Evolutionary conservation across 2,888 invertebrate species (phyloP), one percentile per base, ranked within the genome.

Genomic region (Agonopterix arenella): DNA sequence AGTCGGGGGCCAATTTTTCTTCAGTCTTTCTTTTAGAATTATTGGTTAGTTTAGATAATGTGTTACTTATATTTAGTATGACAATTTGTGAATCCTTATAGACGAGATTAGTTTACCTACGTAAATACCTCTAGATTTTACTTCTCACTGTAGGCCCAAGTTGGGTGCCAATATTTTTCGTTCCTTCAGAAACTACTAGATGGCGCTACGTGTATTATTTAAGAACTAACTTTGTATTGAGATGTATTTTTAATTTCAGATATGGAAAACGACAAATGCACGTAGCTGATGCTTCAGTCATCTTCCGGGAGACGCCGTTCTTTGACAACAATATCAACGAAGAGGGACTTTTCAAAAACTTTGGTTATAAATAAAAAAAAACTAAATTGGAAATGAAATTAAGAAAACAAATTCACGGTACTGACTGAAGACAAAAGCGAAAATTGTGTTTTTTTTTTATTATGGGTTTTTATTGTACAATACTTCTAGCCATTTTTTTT

Each of bases 231-330:
- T 7, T 28, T 28, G 28, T 28, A 28, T 4, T 28, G 28, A 28
- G 1, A 28, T 7, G 5, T 28, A 28, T 28, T 57, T 62, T 60
- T 57, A 49, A 52, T 80, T 71, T 44, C 80, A 89, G 88, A 75
- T 89, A 84, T 51, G 88, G 88, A 44, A 89, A 89, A 57, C 62
- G 88, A 41, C 88, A 85, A 59, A 84, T 84, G 85, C 88, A 80
- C 55, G 81, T 86, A 76, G 77, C 86, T 1, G 88, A 86, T 57
- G 80, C 85, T 0, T 86, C 88, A 0, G 84, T 84, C 0, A 81
- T 82, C 57, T 88, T 84, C 68, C 66, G 78, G 53, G 86, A 89
- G 60, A 79, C 80, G 8, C 88, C 88, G 1, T 76, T 79, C 51
- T 77, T 82, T 59, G 85, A 84, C 7, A 71, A 79, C 56, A 63